Conservation (phyloP, 2,113 vertebrate species). For the Melanerpes formicivorus region DNA sequence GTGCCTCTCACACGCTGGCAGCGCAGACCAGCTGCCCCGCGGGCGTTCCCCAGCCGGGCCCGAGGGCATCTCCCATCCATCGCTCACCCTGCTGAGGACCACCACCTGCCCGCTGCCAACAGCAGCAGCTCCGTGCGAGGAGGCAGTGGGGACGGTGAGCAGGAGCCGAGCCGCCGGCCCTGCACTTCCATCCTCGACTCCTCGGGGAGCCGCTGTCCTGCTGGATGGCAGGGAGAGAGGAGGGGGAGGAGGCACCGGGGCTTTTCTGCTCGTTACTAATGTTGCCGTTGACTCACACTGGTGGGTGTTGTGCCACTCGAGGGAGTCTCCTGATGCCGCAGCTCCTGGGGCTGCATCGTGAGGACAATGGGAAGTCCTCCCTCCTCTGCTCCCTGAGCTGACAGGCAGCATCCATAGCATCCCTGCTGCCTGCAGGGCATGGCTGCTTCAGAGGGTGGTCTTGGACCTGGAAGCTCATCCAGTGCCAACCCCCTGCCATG, state of each 20-base stretch:
- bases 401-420: accelerated
- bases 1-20: neutral
- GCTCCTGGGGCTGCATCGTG: neutral
- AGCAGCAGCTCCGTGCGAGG: accelerated
- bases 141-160: neutral
- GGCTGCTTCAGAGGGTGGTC: neutral
- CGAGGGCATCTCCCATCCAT: neutral
- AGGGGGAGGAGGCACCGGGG: neutral
- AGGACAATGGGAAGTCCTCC: neutral
- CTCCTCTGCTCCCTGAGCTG: neutral
- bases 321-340: constrained; percentile 32
- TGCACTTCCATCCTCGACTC: accelerated
- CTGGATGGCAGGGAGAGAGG: neutral
- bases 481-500: too few species aligned
- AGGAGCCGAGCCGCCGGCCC: neutral
- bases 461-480: neutral
- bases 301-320: neutral
- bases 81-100: accelerated
- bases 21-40: accelerated
- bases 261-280: neutral
- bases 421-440: neutral
- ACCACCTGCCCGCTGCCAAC: accelerated
- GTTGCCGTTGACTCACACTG: constrained; percentile 13
- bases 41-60: neutral
- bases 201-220: neutral